These are phyloP conservation scores for Cephonodes hylas DNA, from an alignment of 2,888 invertebrate species.

Conservation along the genomic window DNA sequence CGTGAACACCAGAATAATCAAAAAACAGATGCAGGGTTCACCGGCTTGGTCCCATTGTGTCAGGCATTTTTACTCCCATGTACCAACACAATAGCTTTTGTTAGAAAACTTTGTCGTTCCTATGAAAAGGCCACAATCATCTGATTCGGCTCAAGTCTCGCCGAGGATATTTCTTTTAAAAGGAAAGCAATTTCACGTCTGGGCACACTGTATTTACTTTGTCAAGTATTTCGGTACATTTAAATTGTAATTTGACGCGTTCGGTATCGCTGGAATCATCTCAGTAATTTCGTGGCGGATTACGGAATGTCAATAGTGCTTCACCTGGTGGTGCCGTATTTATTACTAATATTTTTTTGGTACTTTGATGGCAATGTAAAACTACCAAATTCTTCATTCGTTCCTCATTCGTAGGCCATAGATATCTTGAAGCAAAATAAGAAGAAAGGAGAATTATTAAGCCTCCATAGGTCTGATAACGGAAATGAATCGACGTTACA, in stretches of 20 bases:
- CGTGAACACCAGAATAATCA: not conserved
- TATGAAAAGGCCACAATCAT: constrained; percentile 12
- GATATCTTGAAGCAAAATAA: too few relatives aligned
- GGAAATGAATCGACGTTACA: too few relatives aligned
- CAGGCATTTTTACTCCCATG: constrained; percentile 34
- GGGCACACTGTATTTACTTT: constrained; percentile 5
- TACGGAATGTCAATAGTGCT: too few relatives aligned
- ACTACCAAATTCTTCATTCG: too few relatives aligned
- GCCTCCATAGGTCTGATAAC: too few relatives aligned
- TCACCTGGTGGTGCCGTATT: too few relatives aligned
- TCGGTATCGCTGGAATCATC: too few relatives aligned
- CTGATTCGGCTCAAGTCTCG: constrained; percentile 6
- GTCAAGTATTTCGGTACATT: not conserved
- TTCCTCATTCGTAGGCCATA: too few relatives aligned
- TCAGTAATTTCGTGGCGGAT: too few relatives aligned
- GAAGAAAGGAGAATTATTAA: too few relatives aligned
- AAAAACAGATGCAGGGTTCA: not conserved
- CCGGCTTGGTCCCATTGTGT: constrained; percentile 5
- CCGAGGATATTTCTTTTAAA: constrained; percentile 11
- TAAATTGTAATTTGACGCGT: not conserved
- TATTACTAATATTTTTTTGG: too few relatives aligned
- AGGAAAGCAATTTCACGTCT: constrained; percentile 12
- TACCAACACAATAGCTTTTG: constrained; percentile 42
- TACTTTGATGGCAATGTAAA: too few relatives aligned
- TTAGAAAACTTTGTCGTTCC: constrained; percentile 28